A percentile compares a stretch with the other conserved stretches of the same genome.
These are phyloP conservation scores for Trididemnum clinides DNA, from an alignment of 23 tunicate genomes.

Conservation along the genomic window DNA sequence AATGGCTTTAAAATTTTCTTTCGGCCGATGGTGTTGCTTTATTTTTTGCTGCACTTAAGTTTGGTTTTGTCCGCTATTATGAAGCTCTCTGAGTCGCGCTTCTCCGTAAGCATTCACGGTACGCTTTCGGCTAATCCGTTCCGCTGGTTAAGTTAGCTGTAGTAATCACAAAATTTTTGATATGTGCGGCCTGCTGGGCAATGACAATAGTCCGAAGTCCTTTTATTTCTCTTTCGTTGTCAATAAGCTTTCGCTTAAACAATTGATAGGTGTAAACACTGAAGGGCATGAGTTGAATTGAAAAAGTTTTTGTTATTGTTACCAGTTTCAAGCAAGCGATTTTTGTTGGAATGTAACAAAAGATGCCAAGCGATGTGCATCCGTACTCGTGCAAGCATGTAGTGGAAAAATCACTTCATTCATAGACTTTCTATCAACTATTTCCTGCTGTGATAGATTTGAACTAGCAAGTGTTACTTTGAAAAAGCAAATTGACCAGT, in stretches of 20 bases:
- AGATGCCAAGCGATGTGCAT: constrained; percentile 10
- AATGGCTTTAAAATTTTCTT: too few relatives aligned
- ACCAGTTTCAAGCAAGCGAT: too few relatives aligned
- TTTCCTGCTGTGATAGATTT: neutral
- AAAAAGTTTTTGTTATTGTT: too few relatives aligned
- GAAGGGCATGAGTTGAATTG: too few relatives aligned
- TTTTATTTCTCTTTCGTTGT: too few relatives aligned
- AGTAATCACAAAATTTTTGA: neutral
- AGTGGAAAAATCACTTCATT: constrained; percentile 25
- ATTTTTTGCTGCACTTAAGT: neutral
- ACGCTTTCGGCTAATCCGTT: neutral
- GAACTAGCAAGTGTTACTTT: constrained; percentile 11
- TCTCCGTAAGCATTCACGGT: neutral
- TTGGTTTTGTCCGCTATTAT: neutral
- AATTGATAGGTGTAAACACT: too few relatives aligned
- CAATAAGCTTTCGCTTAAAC: too few relatives aligned
- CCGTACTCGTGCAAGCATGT: neutral
- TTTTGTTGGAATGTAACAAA: neutral
- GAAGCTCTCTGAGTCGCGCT: neutral
- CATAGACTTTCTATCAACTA: neutral
- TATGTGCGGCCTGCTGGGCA: neutral
- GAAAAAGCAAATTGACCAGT: constrained; percentile 40
- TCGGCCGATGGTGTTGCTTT: too few relatives aligned
- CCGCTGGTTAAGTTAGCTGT: neutral
- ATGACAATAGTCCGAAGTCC: neutral